phyloP scores from a whole-genome alignment of 2,113 vertebrate species.

The Jacana jacana region DNA sequence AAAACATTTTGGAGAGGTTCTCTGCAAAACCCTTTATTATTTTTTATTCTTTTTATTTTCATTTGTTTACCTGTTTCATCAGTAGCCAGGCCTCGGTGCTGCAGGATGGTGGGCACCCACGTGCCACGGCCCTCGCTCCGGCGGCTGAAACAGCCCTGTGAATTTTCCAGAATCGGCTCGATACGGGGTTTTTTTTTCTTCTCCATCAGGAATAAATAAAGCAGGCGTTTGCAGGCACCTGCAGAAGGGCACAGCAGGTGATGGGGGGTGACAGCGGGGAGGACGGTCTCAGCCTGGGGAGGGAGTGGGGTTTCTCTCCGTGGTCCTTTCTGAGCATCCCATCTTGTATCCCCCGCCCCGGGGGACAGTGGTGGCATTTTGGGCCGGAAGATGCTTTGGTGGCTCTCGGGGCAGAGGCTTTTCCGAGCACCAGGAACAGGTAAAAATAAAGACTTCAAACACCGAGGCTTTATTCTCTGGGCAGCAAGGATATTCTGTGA shows the following conservation, averaged over 20 bases:
- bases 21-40: neutral
- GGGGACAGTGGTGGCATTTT: rapidly evolving
- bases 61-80: rapidly evolving
- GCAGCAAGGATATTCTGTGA: neutral
- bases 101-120: rapidly evolving
- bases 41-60: neutral
- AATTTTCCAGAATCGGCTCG: neutral
- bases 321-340: neutral
- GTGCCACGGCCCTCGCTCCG: rapidly evolving
- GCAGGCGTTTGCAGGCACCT: rapidly evolving
- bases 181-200: rapidly evolving
- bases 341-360: rapidly evolving
- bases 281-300: rapidly evolving
- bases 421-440: neutral
- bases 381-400: neutral
- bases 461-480: neutral
- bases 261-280: rapidly evolving
- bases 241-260: rapidly evolving
- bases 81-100: rapidly evolving
- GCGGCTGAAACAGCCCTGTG: rapidly evolving
- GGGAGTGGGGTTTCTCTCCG: neutral
- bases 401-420: neutral
- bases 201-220: neutral
- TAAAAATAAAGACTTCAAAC: neutral
- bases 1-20: neutral